Conservation (phyloP, 2,888 invertebrate genomes). For the Andrena flavipes region DNA sequence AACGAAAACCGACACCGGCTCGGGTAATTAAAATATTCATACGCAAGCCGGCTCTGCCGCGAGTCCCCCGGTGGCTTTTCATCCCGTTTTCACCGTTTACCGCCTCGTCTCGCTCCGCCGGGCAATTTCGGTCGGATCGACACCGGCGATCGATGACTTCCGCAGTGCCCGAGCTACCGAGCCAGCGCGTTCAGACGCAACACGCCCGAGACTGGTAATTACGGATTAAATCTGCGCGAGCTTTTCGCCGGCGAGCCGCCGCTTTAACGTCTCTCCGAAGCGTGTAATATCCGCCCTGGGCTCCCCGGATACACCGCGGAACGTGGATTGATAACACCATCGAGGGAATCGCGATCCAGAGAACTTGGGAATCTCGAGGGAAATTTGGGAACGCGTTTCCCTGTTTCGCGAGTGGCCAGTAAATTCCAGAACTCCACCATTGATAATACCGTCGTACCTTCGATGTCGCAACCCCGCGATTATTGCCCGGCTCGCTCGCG, state of each 20-base stretch:
- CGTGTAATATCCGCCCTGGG: constrained; percentile 29
- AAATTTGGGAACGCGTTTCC: too few relatives aligned
- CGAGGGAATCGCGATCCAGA: neutral
- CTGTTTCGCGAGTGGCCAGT: neutral
- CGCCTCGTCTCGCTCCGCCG: constrained; percentile 3
- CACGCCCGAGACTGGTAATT: constrained; percentile 42
- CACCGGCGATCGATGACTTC: constrained; percentile 41
- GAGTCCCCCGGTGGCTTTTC: too few relatives aligned
- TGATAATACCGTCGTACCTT: neutral
- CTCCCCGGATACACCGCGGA: constrained; percentile 2
- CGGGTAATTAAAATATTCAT: constrained; percentile 62
- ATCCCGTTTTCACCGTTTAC: too few relatives aligned
- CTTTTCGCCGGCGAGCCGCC: neutral
- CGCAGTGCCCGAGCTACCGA: constrained; percentile 21
- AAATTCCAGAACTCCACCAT: neutral
- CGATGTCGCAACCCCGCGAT: neutral
- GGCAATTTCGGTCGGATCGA: constrained; percentile 45
- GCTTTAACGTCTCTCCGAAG: neutral
- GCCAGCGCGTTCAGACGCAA: constrained; percentile 11
- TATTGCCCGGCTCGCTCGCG: neutral
- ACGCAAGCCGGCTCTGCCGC: neutral
- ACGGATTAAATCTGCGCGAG: constrained; percentile 42
- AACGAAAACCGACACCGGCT: constrained; percentile 41
- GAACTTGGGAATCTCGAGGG: neutral
- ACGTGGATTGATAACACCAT: neutral